Base-by-base conservation (phyloP, 2,888 invertebrate species). In the Tineola bisselliella region DNA sequence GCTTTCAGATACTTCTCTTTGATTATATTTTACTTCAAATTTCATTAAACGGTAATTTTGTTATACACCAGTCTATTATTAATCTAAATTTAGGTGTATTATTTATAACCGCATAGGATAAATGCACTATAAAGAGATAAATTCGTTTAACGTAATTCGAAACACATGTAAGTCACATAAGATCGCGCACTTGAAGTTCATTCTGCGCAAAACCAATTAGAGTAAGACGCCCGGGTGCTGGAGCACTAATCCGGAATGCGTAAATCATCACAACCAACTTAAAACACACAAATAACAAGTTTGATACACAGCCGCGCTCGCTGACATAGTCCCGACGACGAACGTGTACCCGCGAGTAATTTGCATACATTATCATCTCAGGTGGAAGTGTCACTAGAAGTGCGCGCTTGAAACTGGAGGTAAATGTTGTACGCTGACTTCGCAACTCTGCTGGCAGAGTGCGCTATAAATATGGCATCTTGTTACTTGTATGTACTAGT, bases 291-390 rank as follows among this genome's bases (percentile, higher is more conserved):
- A 84, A 84, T 86, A 87, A 84, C 82, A 84, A 84, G 79, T 87
- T 84, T 82, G 83, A 84, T 84, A 83, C 80, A 81, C 57, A 59
- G 59, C 52, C 62, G 31, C 57, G 44, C 58, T 56, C 43, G 48
- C 59, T 31, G 80, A 77, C 70, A 74, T 69, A 30, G 18, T 33
- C 48, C n/a, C 72, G 72, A 68, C 71, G 74, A 66, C 38, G 38
- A 38, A 15, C 43, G 18, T 48, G 19, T 31, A 30, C 25, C 25
- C 25, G 25, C 68, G 70, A 69, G 70, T 78, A 81, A 87, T 87
- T 87, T 87, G 79, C 86, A 87, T 87, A 82, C 76, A 86, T 87
- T 84, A 87, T 82, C 82, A 84, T 84, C 77, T 78, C 84, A 87
- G 84, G 83, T 84, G 82, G 60, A 60, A 60, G 71, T 70, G 64